phyloP scores from a whole-genome alignment of 1,140 invertebrate species.

The Mercenaria mercenaria region DNA sequence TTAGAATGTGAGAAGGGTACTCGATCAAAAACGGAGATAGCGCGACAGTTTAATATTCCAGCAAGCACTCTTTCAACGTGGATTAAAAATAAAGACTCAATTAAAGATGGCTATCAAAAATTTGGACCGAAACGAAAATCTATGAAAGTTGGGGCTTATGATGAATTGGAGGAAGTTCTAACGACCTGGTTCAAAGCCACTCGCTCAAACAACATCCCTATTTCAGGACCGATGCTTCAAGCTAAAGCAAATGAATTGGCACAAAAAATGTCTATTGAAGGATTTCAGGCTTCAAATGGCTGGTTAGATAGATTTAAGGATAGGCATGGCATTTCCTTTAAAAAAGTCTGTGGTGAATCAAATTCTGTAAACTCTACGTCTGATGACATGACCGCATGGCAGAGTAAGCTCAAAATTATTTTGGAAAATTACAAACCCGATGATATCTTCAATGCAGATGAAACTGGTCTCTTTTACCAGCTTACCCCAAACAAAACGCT shows the following conservation, averaged over 20 bases:
- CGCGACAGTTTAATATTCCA: neutral
- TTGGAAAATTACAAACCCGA: too few species aligned
- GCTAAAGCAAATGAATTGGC: constrained; percentile 21
- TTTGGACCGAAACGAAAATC: constrained; percentile 31
- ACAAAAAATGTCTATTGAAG: neutral
- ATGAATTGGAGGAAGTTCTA: constrained; percentile 3
- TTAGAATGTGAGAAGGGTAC: constrained; percentile 14
- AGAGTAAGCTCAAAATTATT: too few species aligned
- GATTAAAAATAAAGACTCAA: constrained; percentile 32
- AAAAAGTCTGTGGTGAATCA: too few species aligned
- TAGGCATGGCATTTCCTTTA: constrained; percentile 30
- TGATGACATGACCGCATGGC: too few species aligned
- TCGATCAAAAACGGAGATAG: constrained; percentile 3
- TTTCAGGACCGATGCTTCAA: constrained; percentile 9
- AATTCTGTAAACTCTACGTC: too few species aligned
- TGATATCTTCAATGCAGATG: too few species aligned
- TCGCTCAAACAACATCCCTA: neutral
- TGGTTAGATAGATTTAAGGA: constrained; percentile 49
- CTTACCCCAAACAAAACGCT: too few species aligned
- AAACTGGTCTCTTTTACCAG: too few species aligned
- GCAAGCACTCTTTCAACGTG: constrained; percentile 40
- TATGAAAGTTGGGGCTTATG: neutral
- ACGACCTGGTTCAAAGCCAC: neutral
- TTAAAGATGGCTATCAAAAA: constrained; percentile 35
- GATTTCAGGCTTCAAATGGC: neutral